These are phyloP conservation scores for Mionectes olivaceus DNA, from an alignment of 2,797 vertebrate genomes.

Conservation along the genomic window DNA sequence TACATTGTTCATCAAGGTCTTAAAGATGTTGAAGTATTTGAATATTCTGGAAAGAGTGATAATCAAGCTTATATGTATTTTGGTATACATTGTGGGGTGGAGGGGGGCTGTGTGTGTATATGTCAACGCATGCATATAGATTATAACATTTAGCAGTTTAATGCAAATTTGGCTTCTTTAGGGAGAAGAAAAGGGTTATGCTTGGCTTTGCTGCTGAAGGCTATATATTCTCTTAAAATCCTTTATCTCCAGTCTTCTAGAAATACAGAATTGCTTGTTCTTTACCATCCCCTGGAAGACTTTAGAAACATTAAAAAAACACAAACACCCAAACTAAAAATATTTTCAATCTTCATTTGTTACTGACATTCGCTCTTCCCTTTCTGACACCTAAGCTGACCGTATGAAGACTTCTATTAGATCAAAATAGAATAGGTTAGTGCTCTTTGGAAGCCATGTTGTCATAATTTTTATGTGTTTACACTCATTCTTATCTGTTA, in stretches of 20 bases:
- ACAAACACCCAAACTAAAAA: background rate
- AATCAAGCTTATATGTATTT: background rate
- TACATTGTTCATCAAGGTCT: background rate
- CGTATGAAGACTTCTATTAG: background rate
- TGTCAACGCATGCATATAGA: background rate
- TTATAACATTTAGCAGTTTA: background rate
- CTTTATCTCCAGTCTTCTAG: background rate
- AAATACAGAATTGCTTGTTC: background rate
- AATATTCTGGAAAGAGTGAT: background rate
- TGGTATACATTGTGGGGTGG: fast-evolving
- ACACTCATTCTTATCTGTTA: background rate
- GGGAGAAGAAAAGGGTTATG: background rate
- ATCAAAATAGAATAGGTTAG: background rate
- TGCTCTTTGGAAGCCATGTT: background rate
- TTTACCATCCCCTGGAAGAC: background rate
- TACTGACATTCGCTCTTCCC: background rate
- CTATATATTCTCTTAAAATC: background rate
- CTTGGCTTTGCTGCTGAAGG: background rate
- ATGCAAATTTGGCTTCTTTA: background rate
- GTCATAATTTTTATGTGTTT: background rate
- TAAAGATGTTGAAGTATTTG: background rate
- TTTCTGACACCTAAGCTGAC: background rate
- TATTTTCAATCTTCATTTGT: background rate
- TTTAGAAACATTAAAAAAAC: background rate
- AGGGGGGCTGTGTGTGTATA: background rate